Evolutionary conservation across 2,888 invertebrate species (phyloP), one percentile per base, ranked within the genome.

Genomic region (Clanis bilineata): DNA sequence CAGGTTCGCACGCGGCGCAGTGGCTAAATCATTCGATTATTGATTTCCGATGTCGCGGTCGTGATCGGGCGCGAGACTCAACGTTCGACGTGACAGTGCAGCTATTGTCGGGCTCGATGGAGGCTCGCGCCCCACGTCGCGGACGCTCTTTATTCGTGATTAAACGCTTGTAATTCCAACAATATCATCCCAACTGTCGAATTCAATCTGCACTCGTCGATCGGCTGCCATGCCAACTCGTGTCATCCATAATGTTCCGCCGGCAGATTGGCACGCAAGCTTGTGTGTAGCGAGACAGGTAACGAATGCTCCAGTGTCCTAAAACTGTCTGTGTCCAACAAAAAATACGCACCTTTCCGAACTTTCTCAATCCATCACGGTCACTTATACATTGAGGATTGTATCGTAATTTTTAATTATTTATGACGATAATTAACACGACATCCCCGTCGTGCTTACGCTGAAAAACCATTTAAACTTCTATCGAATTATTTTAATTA

Each of bases 1-100:
- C 91, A 87, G 88, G 88, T 90, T 90, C 90, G 90, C 90, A 92
- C 90, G 91, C 89, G 90, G 89, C 84, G 87, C 91, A 81, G 90
- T 90, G 91, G 91, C 91, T 90, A 89, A 91, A 91, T 91, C 90
- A 90, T 90, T 80, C 90, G 89, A 88, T 92, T 92, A 92, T 91
- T 92, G 92, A 92, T 91, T 91, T 90, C 88, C 87, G 83, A 90
- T 90, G 92, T 90, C 89, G 88, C 90, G 90, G 90, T 92, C 92
- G 91, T 92, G 92, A 91, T 89, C 90, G 82, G 82, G 84, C 88
- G 82, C 85, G 76, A 82, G 83, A 80, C 80, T 76, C 85, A 80
- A 77, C 83, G 85, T 85, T 79, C 85, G 83, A 78, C 90, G 88
- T 89, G 90, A 90, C 90, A 84, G 86, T 82, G 71, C 84, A 66